A percentile compares a stretch with the other conserved stretches of the same genome.
phyloP scores from a whole-genome alignment of 2,113 vertebrate species.

The Podilymbus podiceps region DNA sequence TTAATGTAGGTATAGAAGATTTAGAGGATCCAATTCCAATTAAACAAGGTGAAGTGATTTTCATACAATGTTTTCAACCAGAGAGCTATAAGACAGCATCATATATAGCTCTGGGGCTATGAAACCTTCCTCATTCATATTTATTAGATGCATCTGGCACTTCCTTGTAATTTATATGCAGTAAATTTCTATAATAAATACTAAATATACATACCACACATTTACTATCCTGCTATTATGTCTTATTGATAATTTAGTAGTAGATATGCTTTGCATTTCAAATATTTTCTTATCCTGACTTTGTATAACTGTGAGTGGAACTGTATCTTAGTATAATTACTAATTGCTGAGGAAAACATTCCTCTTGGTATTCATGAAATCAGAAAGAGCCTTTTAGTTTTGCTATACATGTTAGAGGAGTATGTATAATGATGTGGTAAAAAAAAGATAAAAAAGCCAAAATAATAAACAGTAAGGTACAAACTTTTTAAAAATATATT shows the following conservation, averaged over 20 bases:
- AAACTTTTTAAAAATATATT: background rate
- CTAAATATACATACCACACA: conserved; percentile 44
- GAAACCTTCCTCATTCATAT: conserved; percentile 17
- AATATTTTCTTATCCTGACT: conserved; percentile 11
- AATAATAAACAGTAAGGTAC: background rate
- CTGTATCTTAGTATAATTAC: background rate
- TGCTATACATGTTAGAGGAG: background rate
- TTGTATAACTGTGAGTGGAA: background rate
- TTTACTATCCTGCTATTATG: conserved; percentile 38
- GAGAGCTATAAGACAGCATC: conserved; percentile 6
- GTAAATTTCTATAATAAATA: conserved; percentile 54
- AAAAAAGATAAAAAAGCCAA: background rate
- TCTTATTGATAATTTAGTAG: conserved; percentile 45
- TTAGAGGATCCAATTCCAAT: background rate
- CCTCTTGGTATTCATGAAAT: conserved; percentile 48
- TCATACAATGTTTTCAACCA: conserved; percentile 1
- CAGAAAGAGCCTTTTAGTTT: background rate
- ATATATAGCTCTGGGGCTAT: background rate
- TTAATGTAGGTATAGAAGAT: background rate
- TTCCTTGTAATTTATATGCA: conserved; percentile 36
- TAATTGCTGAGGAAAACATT: conserved; percentile 37
- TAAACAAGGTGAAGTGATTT: conserved; percentile 30
- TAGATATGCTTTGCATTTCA: conserved; percentile 36
- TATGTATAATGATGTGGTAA: background rate
- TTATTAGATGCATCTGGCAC: conserved; percentile 41